Evolutionary conservation across 2,113 vertebrate species (phyloP), one percentile per base, ranked within the genome.

Genomic region (Amphiprion percula): DNA sequence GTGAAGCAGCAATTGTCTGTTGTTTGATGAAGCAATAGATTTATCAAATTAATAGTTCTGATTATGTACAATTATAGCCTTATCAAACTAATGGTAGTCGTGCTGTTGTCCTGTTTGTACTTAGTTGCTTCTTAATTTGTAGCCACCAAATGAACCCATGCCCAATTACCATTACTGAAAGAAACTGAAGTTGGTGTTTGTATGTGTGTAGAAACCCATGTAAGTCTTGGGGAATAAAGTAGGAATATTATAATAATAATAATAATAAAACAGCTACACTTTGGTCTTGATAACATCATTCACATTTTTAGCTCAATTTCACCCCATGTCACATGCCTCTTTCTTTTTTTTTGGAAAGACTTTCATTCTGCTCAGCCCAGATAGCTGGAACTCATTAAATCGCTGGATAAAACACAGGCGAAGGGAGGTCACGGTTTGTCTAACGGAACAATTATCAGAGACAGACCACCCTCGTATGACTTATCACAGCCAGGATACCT

Each of bases 301-400:
- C 59, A 60, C 56, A 26, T 63, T 71, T 87, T 83, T 46, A 69
- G 71, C 80, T 90, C 83, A 76, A 41, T 84, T 84, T 77, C 70
- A 78, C 80, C 61, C 33, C 37, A 56, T 47, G 62, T 74, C 74
- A 84, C 72, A 62, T 74, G 33, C 12, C 46, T 33, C 15, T 58
- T 30, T 80, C 41, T 54, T 80, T 58, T 82, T 67, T 60, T 54
- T 17, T 52, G 26, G 47, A 80, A 76, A 63, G 37, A 44, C 69
- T 53, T 68, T 80, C 53, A 53, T 76, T 79, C 67, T 79, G 65
- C 28, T 83, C 53, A 41, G 75, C 68, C 60, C 19, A 58, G 84
- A 89, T 87, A 90, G 74, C 78, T 64, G 71, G 67, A 87, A 82
- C 82, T 90, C 83, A 91, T 92, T 90, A 89, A 74, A 87, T 66